These are phyloP conservation scores for Venustoraphidia nigricollis DNA, from an alignment of 2,888 invertebrate species.

Conservation along the genomic window DNA sequence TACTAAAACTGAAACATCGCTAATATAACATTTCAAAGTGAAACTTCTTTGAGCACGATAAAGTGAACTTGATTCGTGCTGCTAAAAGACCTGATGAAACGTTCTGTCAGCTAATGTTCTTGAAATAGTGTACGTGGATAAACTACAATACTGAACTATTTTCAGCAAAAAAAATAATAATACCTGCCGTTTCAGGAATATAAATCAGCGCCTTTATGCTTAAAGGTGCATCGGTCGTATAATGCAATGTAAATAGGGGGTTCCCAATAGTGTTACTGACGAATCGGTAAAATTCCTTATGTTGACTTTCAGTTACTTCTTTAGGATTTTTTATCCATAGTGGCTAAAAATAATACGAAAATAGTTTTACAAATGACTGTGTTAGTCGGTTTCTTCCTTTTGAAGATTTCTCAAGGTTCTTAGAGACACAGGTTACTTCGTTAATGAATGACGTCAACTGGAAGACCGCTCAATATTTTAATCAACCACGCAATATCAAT, in stretches of 20 bases:
- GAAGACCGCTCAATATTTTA: no score
- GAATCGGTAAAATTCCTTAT: constrained; percentile 85
- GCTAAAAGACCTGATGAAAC: no score
- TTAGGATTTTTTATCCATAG: constrained; percentile 89
- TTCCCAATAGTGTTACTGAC: constrained; percentile 73
- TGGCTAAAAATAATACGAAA: constrained; percentile 38
- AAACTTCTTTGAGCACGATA: neutral
- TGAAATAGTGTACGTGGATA: no score
- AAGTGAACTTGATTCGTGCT: neutral
- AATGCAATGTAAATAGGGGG: constrained; percentile 82
- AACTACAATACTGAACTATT: no score
- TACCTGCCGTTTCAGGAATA: constrained; percentile 58
- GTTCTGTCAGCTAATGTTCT: no score
- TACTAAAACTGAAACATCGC: neutral
- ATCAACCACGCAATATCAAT: no score
- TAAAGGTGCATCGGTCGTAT: constrained; percentile 83
- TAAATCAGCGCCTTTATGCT: constrained; percentile 84
- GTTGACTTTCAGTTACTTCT: constrained; percentile 70
- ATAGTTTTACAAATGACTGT: constrained; percentile 8
- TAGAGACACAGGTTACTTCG: no score
- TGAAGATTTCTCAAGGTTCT: no score
- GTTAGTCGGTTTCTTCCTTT: no score
- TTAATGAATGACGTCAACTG: no score
- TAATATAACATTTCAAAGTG: constrained; percentile 1
- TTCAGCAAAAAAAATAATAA: no score